phyloP scores from a whole-genome alignment of 1,140 invertebrate genomes.

The Saccostrea echinata region DNA sequence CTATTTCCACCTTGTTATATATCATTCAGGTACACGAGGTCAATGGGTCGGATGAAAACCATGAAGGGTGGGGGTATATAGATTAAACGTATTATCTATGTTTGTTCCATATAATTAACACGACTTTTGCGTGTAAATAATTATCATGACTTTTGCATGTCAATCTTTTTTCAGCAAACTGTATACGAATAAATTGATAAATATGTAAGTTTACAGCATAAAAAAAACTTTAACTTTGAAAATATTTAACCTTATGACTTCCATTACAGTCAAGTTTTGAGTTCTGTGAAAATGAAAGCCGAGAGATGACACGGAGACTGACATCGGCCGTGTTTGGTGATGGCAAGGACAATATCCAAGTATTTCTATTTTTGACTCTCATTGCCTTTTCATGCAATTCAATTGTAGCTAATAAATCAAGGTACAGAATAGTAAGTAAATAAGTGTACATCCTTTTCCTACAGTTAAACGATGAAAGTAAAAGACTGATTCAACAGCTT shows the following conservation, averaged over 20 bases:
- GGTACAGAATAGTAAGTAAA: not conserved
- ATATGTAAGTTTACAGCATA: too few relatives aligned
- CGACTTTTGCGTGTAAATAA: too few relatives aligned
- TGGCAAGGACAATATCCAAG: not conserved
- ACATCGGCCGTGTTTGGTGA: not conserved
- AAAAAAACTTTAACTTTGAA: too few relatives aligned
- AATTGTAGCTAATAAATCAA: not conserved
- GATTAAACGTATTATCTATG: too few relatives aligned
- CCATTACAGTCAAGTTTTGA: not conserved
- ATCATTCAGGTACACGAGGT: not conserved
- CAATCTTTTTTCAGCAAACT: too few relatives aligned
- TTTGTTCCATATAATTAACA: too few relatives aligned
- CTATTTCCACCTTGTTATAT: slow-evolving; percentile 16
- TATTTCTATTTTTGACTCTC: not conserved
- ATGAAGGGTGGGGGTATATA: not conserved
- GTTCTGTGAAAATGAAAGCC: slow-evolving; percentile 1
- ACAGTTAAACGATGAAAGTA: slow-evolving; percentile 13
- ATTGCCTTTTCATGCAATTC: not conserved
- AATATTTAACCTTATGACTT: not conserved
- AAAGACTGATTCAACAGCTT: slow-evolving; percentile 1
- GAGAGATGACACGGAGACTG: not conserved
- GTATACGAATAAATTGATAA: too few relatives aligned
- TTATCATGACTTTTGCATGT: too few relatives aligned
- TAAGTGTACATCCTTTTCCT: not conserved
- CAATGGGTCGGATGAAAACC: not conserved